Evolutionary conservation across 2,888 invertebrate genomes (phyloP), one percentile per base, ranked within the genome.

Genomic region (Campoplex capitator): DNA sequence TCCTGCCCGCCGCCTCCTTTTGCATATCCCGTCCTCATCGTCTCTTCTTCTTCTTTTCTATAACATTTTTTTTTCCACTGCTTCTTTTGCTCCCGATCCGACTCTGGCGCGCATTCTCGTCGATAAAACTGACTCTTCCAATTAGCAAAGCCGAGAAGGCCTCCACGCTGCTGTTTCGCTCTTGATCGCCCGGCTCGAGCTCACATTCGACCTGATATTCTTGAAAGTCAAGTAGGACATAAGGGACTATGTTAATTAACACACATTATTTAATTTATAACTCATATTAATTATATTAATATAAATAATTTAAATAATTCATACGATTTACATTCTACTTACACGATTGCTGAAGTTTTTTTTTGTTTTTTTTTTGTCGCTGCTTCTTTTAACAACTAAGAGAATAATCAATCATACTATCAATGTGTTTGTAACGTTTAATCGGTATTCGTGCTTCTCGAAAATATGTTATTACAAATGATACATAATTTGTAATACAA

Each of bases 61-160:
- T 62, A 38, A 45, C 58, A 78, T 70, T 45, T 65, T 74, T 74
- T 78, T 73, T 35, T 23, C 23, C 51, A 67, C 35, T 67, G 32
- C 48, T 71, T 58, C 58, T 78, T 88, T 74, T 78, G 38, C 68
- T 82, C 74, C 23, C 65, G 79, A 74, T 84, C 35, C 78, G 74
- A 80, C 48, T 78, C 80, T 51, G 68, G 62, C 38, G 78, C 78
- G 83, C 79, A 80, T 86, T 82, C 84, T 84, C 86, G 83, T 88
- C 88, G 86, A 84, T 88, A 84, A 87, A 87, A 84, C 86, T 83
- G 87, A 88, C 86, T 88, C 86, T 88, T 88, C 87, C 85, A 86
- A 88, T 88, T 88, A 88, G 86, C 83, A 83, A 62, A 83, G 73
- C 79, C 62, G 48, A 79, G 70, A 71, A 83, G 56, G 48, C 28